Conservation (phyloP, 2,113 vertebrate species). For the Perccottus glenii region DNA sequence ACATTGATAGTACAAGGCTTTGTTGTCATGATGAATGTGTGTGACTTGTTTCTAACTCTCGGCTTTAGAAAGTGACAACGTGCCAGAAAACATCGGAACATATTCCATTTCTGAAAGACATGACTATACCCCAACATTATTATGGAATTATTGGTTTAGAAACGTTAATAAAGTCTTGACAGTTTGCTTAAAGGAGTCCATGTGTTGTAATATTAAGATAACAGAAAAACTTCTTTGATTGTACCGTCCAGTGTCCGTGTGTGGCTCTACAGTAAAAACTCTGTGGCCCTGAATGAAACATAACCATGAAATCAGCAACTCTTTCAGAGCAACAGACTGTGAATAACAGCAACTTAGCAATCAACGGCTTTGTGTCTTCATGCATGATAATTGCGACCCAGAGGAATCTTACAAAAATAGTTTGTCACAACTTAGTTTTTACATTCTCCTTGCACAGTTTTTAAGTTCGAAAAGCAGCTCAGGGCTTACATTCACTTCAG, state of each 20-base stretch:
- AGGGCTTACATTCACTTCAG: background rate
- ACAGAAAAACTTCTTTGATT: no score
- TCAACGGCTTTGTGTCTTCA: conserved; percentile 61
- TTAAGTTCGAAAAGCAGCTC: background rate
- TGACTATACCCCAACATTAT: no score
- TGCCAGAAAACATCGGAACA: no score
- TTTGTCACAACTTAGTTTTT: conserved; percentile 17
- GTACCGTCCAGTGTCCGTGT: background rate
- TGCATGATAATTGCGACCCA: conserved; percentile 53
- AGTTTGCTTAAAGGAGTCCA: no score
- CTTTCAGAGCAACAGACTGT: conserved; percentile 49
- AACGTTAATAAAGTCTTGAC: no score
- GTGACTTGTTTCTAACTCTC: no score
- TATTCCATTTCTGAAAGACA: no score
- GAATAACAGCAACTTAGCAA: conserved; percentile 52
- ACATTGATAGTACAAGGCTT: no score
- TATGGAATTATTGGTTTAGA: no score
- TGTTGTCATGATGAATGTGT: no score
- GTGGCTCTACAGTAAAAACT: conserved; percentile 16
- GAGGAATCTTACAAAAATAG: conserved; percentile 51
- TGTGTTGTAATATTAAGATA: no score
- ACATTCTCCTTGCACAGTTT: conserved; percentile 12
- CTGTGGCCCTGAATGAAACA: conserved; percentile 21
- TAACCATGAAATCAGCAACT: conserved; percentile 56
- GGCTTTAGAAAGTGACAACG: no score